phyloP scores from a whole-genome alignment of 2,797 vertebrate genomes.

The Bothrops alternatus region DNA sequence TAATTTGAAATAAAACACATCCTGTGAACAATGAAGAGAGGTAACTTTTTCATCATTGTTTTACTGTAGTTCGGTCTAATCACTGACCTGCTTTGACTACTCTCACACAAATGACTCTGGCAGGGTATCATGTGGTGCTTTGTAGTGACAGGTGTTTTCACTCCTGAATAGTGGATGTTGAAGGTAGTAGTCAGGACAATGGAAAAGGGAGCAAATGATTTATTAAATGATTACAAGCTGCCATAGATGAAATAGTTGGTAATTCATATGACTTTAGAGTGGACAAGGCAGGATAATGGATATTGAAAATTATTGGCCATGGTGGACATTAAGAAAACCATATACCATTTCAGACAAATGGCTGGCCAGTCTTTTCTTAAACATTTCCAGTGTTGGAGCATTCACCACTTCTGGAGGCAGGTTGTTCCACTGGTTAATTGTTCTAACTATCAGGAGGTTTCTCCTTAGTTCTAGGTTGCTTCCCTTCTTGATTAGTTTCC shows the following conservation, averaged over 20 bases:
- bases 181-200: neutral
- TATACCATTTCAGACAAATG: too few relatives aligned
- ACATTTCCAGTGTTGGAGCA: too few relatives aligned
- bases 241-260: neutral
- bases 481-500: too few relatives aligned
- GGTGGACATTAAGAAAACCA: neutral
- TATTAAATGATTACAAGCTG: neutral
- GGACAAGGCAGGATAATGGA: neutral
- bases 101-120: rapidly evolving
- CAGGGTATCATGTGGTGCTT: neutral
- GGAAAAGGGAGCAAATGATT: neutral
- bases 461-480: too few relatives aligned
- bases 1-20: constrained; percentile 6
- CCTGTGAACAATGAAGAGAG: neutral
- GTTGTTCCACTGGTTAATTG: too few relatives aligned
- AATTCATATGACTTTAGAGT: neutral
- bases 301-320: neutral
- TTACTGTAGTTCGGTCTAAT: neutral
- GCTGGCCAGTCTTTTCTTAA: too few relatives aligned
- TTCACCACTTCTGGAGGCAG: too few relatives aligned
- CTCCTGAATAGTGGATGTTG: neutral
- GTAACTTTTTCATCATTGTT: constrained; percentile 5
- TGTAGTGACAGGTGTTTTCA: neutral
- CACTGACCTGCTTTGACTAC: neutral
- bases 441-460: too few relatives aligned